These are phyloP conservation scores for Polydesmus complanatus DNA, from an alignment of 2,888 invertebrate species.

Conservation along the genomic window DNA sequence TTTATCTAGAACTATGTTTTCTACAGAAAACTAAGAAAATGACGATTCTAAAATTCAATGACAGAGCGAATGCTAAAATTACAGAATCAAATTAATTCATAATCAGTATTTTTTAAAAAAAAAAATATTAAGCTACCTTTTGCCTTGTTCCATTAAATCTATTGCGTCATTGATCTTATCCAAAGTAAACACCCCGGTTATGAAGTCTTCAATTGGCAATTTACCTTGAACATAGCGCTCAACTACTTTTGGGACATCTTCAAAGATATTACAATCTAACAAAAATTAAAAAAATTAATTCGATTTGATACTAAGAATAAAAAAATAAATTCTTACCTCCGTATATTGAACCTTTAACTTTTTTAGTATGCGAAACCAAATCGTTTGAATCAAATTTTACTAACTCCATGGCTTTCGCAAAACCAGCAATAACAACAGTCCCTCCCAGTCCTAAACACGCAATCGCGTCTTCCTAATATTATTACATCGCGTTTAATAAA, in stretches of 20 bases:
- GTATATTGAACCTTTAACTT: neutral
- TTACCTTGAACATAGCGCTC: constrained; percentile 4
- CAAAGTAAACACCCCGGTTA: neutral
- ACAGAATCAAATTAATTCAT: neutral
- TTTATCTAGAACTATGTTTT: too few relatives aligned
- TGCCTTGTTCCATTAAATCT: constrained; percentile 5
- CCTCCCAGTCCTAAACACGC: constrained; percentile 1
- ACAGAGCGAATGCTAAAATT: neutral
- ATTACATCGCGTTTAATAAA: too few relatives aligned
- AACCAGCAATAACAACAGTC: constrained; percentile 3
- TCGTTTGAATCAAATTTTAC: neutral
- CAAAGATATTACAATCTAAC: constrained; percentile 7
- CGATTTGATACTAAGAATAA: neutral
- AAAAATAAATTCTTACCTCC: neutral
- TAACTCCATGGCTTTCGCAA: neutral
- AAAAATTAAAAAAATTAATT: neutral
- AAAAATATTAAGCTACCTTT: neutral
- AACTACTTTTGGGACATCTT: constrained; percentile 1
- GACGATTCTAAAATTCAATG: neutral
- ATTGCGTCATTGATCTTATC: constrained; percentile 10
- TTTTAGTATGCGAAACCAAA: neutral
- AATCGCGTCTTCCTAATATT: constrained; percentile 6
- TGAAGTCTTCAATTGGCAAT: constrained; percentile 5
- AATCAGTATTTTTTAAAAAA: neutral
- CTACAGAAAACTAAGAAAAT: too few relatives aligned